phyloP scores from a whole-genome alignment of 2,113 vertebrate genomes.

The Megaceryle torquata region DNA sequence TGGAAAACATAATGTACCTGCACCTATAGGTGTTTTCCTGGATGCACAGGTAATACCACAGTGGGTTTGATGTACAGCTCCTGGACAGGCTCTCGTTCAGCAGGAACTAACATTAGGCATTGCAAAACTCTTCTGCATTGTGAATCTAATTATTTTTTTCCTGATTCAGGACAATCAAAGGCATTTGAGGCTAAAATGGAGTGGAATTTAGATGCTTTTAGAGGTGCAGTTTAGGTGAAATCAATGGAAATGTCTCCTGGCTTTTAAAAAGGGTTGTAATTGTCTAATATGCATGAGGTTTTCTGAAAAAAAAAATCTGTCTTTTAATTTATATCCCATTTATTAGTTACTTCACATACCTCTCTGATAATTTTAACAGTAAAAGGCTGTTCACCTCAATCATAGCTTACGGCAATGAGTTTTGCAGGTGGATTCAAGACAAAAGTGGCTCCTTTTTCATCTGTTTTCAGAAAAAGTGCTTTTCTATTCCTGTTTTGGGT shows the following conservation, averaged over 20 bases:
- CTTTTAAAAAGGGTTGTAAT: not conserved
- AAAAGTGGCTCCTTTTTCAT: slow-evolving; percentile 21
- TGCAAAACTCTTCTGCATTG: not conserved
- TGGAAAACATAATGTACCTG: not conserved
- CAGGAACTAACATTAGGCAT: not conserved
- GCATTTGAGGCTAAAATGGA: not conserved
- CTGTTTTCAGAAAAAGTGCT: not conserved
- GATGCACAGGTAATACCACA: no score
- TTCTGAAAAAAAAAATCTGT: not conserved
- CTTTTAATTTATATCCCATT: not conserved
- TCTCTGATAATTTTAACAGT: not conserved
- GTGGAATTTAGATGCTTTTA: not conserved
- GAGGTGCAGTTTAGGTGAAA: not conserved
- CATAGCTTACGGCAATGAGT: not conserved
- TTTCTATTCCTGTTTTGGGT: not conserved
- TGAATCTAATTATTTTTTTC: not conserved
- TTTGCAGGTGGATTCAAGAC: not conserved
- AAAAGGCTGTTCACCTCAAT: not conserved
- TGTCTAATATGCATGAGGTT: not conserved
- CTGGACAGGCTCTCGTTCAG: not conserved
- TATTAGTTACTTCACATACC: not conserved
- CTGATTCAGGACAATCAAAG: not conserved
- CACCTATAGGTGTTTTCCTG: not conserved
- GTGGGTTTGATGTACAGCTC: not conserved
- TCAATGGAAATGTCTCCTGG: not conserved